Percentiles rank a stretch among this genome's conserved stretches.
These are phyloP conservation scores for Leptopilina clavipes DNA, from an alignment of 1,140 invertebrate genomes.

Conservation along the genomic window DNA sequence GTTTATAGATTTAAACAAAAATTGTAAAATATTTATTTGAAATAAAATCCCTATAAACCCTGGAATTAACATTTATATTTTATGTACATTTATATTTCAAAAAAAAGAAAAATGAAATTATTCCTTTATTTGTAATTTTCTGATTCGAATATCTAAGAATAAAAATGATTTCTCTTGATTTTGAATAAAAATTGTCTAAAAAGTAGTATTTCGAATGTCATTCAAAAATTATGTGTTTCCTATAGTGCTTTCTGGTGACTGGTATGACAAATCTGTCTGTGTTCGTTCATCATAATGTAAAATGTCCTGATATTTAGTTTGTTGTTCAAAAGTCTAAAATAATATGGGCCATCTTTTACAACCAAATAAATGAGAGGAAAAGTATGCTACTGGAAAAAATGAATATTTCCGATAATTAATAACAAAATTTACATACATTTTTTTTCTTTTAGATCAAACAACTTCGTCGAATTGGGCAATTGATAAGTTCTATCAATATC, in stretches of 20 bases:
- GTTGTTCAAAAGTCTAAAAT: background rate
- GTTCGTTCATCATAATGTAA: slow-evolving; percentile 33
- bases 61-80: too few relatives aligned
- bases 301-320: background rate
- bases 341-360: background rate
- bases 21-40: too few relatives aligned
- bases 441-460: background rate
- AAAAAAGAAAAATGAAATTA: too few relatives aligned
- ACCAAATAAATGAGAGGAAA: background rate
- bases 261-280: slow-evolving; percentile 44
- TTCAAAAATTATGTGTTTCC: background rate
- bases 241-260: slow-evolving; percentile 41
- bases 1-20: too few relatives aligned
- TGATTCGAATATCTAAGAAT: too few relatives aligned
- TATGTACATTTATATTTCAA: too few relatives aligned
- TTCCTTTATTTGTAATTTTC: too few relatives aligned
- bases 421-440: background rate
- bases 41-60: too few relatives aligned
- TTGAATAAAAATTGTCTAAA: too few relatives aligned
- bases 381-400: background rate
- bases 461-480: slow-evolving; percentile 44
- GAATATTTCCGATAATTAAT: background rate
- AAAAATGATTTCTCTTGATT: too few relatives aligned
- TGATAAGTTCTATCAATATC: slow-evolving; percentile 65
- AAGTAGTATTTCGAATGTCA: background rate